A percentile compares a stretch with the other conserved stretches of the same genome.
Evolutionary conservation across 2,888 invertebrate genomes (phyloP).

Genomic region (Napeogenes sylphis): DNA sequence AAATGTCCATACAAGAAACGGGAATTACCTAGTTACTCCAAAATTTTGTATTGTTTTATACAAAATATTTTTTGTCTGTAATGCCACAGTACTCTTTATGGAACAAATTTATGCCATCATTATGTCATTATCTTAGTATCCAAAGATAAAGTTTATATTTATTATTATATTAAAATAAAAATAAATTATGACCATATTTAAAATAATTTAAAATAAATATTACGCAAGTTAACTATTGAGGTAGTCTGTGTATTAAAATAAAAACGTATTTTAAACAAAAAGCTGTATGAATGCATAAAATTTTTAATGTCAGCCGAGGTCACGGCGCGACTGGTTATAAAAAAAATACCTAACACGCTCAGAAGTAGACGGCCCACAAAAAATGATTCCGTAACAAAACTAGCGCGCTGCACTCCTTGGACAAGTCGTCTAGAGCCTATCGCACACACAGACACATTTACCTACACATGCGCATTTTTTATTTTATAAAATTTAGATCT

Average conservation of each 20-base stretch:
- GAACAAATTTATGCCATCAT: too few species aligned
- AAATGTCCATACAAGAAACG: too few species aligned
- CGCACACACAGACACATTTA: slow-evolving; percentile 17
- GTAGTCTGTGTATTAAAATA: slow-evolving; percentile 14
- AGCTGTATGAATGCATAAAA: slow-evolving; percentile 54
- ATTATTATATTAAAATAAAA: too few species aligned
- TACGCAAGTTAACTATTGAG: slow-evolving; percentile 4
- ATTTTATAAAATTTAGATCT: neutral
- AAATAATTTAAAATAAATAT: neutral
- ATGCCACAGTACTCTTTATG: too few species aligned
- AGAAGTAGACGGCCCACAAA: slow-evolving; percentile 65
- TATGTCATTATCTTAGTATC: too few species aligned
- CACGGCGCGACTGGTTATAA: slow-evolving; percentile 58
- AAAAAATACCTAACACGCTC: slow-evolving; percentile 63
- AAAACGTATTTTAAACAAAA: slow-evolving; percentile 35
- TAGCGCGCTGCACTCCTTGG: slow-evolving; percentile 39
- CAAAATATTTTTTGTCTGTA: too few species aligned
- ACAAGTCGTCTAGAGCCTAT: slow-evolving; percentile 33
- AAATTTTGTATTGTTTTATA: too few species aligned
- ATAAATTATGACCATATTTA: too few species aligned
- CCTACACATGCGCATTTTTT: slow-evolving; percentile 3
- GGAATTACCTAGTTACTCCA: too few species aligned
- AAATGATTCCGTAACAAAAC: slow-evolving; percentile 54
- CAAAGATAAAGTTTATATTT: too few species aligned
- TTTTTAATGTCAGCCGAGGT: slow-evolving; percentile 70